Evolutionary conservation across 2,113 vertebrate species (phyloP), one percentile per base, ranked within the genome.

Genomic region (Hepsetus odoe): DNA sequence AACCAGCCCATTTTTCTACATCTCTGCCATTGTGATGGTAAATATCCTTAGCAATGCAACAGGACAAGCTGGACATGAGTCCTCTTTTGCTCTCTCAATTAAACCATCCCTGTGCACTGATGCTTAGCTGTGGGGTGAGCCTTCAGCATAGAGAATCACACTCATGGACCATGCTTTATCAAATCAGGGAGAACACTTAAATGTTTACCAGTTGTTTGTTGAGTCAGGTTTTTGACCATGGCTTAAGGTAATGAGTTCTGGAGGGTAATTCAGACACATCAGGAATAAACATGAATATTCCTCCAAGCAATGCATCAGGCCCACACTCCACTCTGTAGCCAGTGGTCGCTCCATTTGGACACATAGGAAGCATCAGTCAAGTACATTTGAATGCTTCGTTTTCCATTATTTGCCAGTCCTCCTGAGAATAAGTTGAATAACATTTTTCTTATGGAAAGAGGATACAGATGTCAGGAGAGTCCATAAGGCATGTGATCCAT

Each of bases 341-440:
- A 62, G 56, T 73, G 42, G 49, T 44, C 69, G 30, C 61, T 76
- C 40, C 5, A 8, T 24, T 76, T 32, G 24, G 38, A 76, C 67
- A 80, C 59, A 75, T 66, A 32, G 18, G 40, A 32, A 59, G 33
- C 56, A 76, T 80, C 70, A 66, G 68, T 83, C 59, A 53, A 61
- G 73, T 59, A 26, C 14, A 58, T 61, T 76, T 20, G 44, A 75
- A 62, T 40, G n/a, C 8, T 69, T 51, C 30, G 56, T 67, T 75
- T 40, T 75, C 64, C 72, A 62, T 26, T 62, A 69, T 51, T 59
- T 35, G 20, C 64, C 64, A 61, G 55, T 67, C 22, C 59, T 58
- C 30, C 61, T 26, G 58, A 33, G 72, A 79, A 58, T 59, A 53
- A 40, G 33, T 30, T 55, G 72, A 71, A 70, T 75, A 70, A 35